Conservation (phyloP, 2,797 vertebrate genomes). For the Sylvilagus floridanus region DNA sequence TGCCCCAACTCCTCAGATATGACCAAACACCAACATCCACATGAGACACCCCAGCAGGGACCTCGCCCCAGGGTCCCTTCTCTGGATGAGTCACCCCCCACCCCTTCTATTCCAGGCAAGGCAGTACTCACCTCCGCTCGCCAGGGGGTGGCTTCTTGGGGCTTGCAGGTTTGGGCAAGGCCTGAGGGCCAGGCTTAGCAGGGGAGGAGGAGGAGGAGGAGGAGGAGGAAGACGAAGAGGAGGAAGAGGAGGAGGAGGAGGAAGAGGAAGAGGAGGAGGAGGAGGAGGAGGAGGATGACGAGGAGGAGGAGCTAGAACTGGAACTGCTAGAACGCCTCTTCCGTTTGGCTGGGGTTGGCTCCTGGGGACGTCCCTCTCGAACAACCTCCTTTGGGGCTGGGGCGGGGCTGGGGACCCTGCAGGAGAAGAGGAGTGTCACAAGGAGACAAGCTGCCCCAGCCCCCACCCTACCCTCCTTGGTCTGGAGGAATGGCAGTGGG, state of each 20-base stretch:
- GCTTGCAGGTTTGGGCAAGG: constrained; percentile 79
- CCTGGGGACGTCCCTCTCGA: constrained; percentile 77
- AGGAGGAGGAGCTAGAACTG: constrained; percentile 82
- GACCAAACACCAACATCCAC: constrained; percentile 50
- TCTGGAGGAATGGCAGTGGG: constrained; percentile 78
- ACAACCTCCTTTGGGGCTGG: constrained; percentile 80
- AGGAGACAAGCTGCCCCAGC: constrained; percentile 68
- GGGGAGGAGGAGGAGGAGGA: constrained; percentile 82
- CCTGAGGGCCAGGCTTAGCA: constrained; percentile 84
- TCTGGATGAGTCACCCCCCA: constrained; percentile 48
- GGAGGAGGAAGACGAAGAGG: constrained; percentile 58
- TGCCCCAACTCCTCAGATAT: constrained; percentile 50
- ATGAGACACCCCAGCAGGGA: constrained; percentile 37
- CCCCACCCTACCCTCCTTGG: constrained; percentile 84
- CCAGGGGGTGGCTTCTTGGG: constrained; percentile 84
- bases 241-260: neutral
- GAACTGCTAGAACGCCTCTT: constrained; percentile 85
- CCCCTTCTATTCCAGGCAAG: constrained; percentile 51
- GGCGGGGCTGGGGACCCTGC: constrained; percentile 77
- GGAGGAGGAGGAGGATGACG: constrained; percentile 4
- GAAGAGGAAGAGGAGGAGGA: constrained; percentile 64
- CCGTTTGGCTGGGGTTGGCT: constrained; percentile 80
- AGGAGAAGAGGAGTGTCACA: constrained; percentile 52
- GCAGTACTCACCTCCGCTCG: constrained; percentile 82
- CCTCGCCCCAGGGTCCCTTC: constrained; percentile 68